Conservation (phyloP, 35 echinoderm and acorn worm species). For the Diadema setosum region DNA sequence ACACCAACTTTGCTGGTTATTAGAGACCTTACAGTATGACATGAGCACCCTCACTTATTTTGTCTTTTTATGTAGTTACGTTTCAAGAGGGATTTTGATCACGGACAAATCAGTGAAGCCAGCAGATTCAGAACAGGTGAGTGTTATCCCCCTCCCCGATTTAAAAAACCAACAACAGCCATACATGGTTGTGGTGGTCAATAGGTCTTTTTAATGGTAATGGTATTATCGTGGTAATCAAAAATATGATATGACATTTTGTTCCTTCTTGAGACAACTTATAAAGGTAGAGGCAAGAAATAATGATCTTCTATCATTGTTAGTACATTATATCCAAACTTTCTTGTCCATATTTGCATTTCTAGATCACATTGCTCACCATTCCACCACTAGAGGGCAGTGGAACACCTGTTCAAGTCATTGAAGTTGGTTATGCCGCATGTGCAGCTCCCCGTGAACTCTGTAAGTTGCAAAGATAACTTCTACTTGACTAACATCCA, state of each 20-base stretch:
- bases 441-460: slow-evolving; percentile 82
- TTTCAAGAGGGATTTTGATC: slow-evolving; percentile 86
- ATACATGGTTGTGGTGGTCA: too few relatives aligned
- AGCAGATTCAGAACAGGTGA: slow-evolving; percentile 77
- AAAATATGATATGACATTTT: too few relatives aligned
- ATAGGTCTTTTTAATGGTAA: too few relatives aligned
- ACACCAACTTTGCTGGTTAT: too few relatives aligned
- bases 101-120: slow-evolving; percentile 80
- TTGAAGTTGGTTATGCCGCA: slow-evolving; percentile 67
- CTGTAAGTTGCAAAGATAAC: slow-evolving; percentile 81
- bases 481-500: too few relatives aligned
- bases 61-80: slow-evolving; percentile 30
- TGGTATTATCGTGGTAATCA: too few relatives aligned
- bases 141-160: neutral
- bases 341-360: neutral
- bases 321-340: too few relatives aligned
- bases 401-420: slow-evolving; percentile 53
- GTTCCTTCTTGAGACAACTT: too few relatives aligned
- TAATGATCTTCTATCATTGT: too few relatives aligned
- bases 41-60: neutral
- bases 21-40: too few relatives aligned
- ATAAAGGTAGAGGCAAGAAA: too few relatives aligned
- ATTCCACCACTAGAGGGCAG: slow-evolving; percentile 55
- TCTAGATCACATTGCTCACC: slow-evolving; percentile 90
- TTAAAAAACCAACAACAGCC: too few relatives aligned